phyloP scores from a whole-genome alignment of 2,888 invertebrate genomes.

The Agrochola litura region DNA sequence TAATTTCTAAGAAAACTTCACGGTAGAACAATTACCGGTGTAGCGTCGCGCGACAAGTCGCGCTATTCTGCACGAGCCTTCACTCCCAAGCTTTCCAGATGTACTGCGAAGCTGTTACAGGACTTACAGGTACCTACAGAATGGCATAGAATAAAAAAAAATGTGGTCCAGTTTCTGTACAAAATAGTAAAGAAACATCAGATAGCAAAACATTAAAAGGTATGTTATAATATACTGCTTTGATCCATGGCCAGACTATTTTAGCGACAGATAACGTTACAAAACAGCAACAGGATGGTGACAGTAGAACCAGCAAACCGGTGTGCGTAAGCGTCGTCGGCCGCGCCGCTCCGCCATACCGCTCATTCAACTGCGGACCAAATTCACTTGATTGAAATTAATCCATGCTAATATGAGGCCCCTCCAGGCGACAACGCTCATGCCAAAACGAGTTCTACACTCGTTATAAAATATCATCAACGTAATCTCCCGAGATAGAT shows the following conservation, averaged over 20 bases:
- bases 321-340: conserved; percentile 52
- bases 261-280: conserved; percentile 22
- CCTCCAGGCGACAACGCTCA: conserved; percentile 76
- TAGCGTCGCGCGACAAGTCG: too few species aligned
- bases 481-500: conserved; percentile 59
- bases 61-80: too few species aligned
- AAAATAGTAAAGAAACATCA: neutral
- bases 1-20: too few species aligned
- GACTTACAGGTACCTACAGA: neutral
- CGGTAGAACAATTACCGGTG: too few species aligned
- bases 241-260: conserved; percentile 4
- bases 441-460: conserved; percentile 73
- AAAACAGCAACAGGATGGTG: conserved; percentile 43
- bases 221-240: neutral
- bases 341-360: conserved; percentile 58
- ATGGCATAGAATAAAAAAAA: neutral
- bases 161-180: neutral
- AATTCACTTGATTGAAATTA: conserved; percentile 81
- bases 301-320: conserved; percentile 50
- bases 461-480: conserved; percentile 70
- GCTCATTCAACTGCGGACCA: conserved; percentile 73
- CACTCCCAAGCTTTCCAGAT: neutral
- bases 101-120: neutral
- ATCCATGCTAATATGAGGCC: conserved; percentile 85
- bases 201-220: neutral